A percentile compares a stretch with the other conserved stretches of the same genome.
These are phyloP conservation scores for Pangasianodon gigas DNA, from an alignment of 2,113 vertebrate genomes.

Conservation along the genomic window DNA sequence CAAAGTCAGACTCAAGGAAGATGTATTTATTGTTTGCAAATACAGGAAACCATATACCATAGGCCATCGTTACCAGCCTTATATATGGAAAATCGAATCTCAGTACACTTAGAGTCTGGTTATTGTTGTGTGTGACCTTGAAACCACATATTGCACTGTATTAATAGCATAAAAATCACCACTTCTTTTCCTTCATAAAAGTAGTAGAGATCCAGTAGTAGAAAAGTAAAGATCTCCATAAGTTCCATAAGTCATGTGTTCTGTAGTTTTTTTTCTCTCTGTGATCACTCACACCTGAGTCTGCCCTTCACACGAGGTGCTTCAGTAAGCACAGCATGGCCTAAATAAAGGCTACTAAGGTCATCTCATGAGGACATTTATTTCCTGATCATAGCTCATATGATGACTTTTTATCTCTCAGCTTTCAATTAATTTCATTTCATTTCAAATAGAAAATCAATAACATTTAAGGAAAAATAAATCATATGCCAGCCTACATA, in stretches of 20 bases:
- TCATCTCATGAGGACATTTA: conserved; percentile 8
- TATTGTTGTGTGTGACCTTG: background rate
- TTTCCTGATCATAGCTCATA: conserved; percentile 12
- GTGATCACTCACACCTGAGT: conserved; percentile 28
- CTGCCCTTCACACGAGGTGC: conserved; percentile 28
- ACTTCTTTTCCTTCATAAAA: no score
- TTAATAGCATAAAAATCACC: background rate
- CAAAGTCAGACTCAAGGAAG: background rate
- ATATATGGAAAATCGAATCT: background rate
- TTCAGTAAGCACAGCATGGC: conserved; percentile 19
- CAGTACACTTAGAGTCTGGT: background rate
- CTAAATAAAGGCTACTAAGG: conserved; percentile 19
- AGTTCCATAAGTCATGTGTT: background rate
- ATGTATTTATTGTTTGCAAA: background rate
- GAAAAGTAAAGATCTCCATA: background rate
- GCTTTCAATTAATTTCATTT: conserved; percentile 14
- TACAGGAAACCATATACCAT: background rate
- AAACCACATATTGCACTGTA: background rate
- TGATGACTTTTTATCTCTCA: background rate
- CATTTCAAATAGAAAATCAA: background rate
- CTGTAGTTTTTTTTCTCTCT: background rate
- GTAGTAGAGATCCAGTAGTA: background rate
- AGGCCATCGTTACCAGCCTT: background rate
- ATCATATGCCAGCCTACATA: background rate
- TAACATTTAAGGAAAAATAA: background rate